phyloP scores from a whole-genome alignment of 2,797 vertebrate species.

The Cheirogaleus major region DNA sequence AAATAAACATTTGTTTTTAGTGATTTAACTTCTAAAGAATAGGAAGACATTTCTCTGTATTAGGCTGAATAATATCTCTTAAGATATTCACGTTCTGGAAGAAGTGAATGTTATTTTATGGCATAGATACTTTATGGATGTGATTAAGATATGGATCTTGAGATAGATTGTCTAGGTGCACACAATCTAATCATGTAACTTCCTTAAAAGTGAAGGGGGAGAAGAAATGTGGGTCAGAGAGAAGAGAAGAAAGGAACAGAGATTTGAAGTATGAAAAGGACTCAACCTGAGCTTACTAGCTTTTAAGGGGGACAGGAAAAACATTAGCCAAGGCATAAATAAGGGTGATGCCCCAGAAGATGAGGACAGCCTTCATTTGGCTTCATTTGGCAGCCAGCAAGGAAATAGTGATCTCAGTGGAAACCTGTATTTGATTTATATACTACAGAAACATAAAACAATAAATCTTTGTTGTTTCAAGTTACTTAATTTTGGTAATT shows the following conservation, averaged over 20 bases:
- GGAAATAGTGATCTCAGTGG: background rate
- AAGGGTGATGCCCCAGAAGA: background rate
- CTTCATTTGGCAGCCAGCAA: background rate
- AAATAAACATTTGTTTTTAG: background rate
- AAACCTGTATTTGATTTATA: background rate
- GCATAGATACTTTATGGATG: background rate
- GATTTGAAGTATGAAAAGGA: background rate
- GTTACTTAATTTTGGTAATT: background rate
- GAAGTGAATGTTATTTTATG: background rate
- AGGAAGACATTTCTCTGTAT: background rate
- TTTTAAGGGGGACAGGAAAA: background rate
- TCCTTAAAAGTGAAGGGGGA: background rate
- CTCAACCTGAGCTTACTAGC: background rate
- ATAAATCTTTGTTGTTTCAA: background rate
- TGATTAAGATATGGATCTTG: background rate
- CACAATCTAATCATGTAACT: background rate
- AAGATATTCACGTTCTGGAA: background rate
- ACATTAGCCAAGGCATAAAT: background rate
- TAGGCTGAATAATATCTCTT: background rate
- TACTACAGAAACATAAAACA: background rate
- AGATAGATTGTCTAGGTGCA: background rate
- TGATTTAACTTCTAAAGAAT: background rate
- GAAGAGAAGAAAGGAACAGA: background rate
- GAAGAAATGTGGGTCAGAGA: background rate
- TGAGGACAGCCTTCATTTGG: background rate